phyloP scores from a whole-genome alignment of 2,888 invertebrate species.

The Lutraria lutraria region DNA sequence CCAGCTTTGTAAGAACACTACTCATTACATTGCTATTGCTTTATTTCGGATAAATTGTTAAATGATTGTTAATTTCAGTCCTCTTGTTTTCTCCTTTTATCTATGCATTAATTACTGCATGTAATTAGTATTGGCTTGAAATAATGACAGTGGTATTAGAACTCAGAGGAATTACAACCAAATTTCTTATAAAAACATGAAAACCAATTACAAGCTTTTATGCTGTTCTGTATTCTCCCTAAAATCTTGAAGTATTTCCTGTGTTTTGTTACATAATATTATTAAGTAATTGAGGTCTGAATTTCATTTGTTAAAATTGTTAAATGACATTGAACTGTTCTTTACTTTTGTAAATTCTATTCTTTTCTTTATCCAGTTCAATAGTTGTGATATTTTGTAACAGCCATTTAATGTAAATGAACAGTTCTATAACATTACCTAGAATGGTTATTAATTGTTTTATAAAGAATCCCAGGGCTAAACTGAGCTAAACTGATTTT shows the following conservation, averaged over 20 bases:
- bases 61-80: neutral
- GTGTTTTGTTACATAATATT: neutral
- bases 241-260: neutral
- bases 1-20: neutral
- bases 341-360: too few species aligned
- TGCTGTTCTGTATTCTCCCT: neutral
- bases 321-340: neutral
- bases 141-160: neutral
- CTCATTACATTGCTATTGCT: neutral
- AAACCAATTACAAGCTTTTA: neutral
- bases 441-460: too few species aligned
- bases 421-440: too few species aligned
- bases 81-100: neutral
- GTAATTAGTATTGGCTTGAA: neutral
- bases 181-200: neutral
- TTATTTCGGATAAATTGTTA: too few species aligned
- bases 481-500: too few species aligned
- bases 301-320: neutral
- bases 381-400: too few species aligned
- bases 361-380: too few species aligned
- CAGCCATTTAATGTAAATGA: too few species aligned
- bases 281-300: neutral
- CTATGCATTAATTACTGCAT: neutral
- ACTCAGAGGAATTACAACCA: neutral
- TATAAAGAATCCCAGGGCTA: too few species aligned